These are phyloP conservation scores for Rhinoraja longicauda DNA, from an alignment of 2,797 vertebrate species.

Conservation along the genomic window DNA sequence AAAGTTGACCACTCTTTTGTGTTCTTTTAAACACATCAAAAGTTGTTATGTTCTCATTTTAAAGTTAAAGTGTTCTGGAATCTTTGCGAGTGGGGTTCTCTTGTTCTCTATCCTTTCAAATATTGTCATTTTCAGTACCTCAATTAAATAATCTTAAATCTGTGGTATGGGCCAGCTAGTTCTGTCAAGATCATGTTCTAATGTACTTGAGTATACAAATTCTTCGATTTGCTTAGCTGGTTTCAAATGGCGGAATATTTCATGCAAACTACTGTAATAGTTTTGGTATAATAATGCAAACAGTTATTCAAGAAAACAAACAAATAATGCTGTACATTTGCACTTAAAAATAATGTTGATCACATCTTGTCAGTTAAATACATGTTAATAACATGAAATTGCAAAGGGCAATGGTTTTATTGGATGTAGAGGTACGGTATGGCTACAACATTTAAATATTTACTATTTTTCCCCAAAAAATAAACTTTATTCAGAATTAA, in stretches of 20 bases:
- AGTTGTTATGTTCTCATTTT: neutral
- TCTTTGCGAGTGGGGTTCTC: neutral
- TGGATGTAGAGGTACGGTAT: too few species aligned
- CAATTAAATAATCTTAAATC: neutral
- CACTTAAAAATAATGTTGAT: neutral
- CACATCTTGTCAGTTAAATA: neutral
- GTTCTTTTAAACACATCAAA: neutral
- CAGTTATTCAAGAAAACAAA: conserved; percentile 42
- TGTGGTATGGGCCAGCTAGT: neutral
- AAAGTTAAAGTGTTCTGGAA: neutral
- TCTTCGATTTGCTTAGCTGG: neutral
- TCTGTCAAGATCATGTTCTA: neutral
- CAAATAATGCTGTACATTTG: neutral
- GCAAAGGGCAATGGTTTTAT: neutral
- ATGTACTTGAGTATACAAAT: neutral
- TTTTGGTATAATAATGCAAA: neutral
- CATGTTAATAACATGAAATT: neutral
- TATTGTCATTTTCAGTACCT: neutral
- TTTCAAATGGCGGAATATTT: neutral
- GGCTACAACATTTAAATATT: neutral
- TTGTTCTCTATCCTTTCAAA: neutral
- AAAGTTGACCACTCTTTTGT: neutral
- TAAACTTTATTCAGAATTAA: too few species aligned
- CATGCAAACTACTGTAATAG: neutral
- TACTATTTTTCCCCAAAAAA: too few species aligned